phyloP scores from a whole-genome alignment of 1,140 invertebrate species.

The Homarus americanus region DNA sequence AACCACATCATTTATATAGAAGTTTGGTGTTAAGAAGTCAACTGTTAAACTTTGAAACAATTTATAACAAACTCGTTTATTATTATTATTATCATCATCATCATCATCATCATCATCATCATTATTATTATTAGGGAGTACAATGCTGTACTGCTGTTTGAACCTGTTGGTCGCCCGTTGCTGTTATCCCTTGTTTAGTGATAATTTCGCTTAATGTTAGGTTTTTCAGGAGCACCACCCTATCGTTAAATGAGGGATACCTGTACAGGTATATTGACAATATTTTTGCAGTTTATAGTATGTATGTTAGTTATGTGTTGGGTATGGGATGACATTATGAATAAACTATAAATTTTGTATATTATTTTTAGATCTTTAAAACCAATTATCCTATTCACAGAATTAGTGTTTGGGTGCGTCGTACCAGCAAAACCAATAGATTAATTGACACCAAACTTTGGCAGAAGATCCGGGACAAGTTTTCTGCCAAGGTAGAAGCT shows the following conservation, averaged over 20 bases:
- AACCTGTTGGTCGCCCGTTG: no score
- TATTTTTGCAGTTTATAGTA: neutral
- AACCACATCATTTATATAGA: no score
- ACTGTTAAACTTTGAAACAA: no score
- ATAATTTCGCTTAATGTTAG: neutral
- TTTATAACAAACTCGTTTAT: no score
- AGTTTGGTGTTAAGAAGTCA: no score
- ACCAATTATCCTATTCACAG: neutral
- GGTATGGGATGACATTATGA: neutral
- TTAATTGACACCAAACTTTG: conserved; percentile 43
- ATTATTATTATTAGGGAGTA: no score
- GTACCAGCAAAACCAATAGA: conserved; percentile 19
- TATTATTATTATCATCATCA: no score
- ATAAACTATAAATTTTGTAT: neutral
- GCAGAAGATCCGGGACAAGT: conserved; percentile 16
- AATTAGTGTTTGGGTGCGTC: conserved; percentile 49
- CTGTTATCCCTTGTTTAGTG: neutral
- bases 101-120: no score
- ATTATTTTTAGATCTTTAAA: neutral
- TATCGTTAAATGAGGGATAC: neutral
- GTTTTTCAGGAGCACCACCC: neutral
- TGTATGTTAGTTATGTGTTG: neutral
- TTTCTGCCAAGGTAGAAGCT: conserved; percentile 33
- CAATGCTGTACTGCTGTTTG: no score
- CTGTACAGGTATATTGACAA: no score